Conservation (phyloP, 2,797 vertebrate species). For the Lacerta bilineata region DNA sequence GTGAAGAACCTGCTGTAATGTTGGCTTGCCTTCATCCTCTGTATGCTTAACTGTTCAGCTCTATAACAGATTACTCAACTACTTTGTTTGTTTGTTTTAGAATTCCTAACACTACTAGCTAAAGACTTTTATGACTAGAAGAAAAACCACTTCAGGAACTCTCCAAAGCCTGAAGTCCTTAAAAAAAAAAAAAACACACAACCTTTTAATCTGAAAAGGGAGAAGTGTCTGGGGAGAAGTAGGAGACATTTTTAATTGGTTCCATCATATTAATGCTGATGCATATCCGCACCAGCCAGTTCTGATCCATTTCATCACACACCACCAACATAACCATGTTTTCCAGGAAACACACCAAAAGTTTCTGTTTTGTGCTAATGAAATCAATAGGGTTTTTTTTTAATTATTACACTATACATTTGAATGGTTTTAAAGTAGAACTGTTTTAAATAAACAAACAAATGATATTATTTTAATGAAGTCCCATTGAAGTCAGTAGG, state of each 20-base stretch:
- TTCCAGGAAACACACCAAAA: background rate
- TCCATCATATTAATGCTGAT: background rate
- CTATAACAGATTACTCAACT: background rate
- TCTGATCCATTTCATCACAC: background rate
- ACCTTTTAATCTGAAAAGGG: background rate
- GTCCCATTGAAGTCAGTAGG: background rate
- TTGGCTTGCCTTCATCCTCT: background rate
- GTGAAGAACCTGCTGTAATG: background rate
- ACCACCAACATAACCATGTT: background rate
- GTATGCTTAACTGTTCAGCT: background rate
- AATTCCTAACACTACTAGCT: slow-evolving; percentile 69
- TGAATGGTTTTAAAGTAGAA: background rate
- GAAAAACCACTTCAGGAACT: slow-evolving; percentile 37
- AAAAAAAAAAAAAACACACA: background rate
- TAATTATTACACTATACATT: background rate
- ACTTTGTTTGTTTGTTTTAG: slow-evolving; percentile 64
- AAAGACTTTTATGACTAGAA: slow-evolving; percentile 66
- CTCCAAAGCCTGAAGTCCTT: background rate
- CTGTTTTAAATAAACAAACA: background rate
- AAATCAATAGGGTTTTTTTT: background rate
- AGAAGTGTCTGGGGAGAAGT: background rate
- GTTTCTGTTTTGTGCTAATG: background rate
- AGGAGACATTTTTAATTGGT: background rate
- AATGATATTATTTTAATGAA: background rate
- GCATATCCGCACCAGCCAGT: background rate